phyloP scores from a whole-genome alignment of 2,888 invertebrate genomes.

The Chymomyza amoena region DNA sequence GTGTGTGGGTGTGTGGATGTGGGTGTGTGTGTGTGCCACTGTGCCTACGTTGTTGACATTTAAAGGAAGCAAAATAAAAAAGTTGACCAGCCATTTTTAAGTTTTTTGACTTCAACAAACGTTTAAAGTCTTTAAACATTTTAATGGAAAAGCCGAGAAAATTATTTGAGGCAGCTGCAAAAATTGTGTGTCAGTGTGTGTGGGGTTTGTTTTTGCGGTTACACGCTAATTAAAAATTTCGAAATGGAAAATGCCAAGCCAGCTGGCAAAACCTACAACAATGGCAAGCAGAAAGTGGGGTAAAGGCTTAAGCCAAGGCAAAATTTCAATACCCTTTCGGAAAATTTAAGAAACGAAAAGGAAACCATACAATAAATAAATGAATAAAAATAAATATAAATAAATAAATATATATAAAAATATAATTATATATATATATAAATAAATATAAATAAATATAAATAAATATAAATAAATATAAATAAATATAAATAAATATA shows the following conservation, averaged over 20 bases:
- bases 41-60: not conserved
- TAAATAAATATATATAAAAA: too few species aligned
- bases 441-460: too few species aligned
- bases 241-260: conserved; percentile 14
- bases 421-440: too few species aligned
- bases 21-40: not conserved
- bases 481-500: too few species aligned
- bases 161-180: not conserved
- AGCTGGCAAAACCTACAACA: not conserved
- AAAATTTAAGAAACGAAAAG: not conserved
- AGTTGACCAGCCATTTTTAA: not conserved
- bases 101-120: not conserved
- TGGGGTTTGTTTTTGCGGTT: not conserved
- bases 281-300: not conserved
- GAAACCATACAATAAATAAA: too few species aligned
- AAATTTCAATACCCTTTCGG: not conserved
- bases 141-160: not conserved
- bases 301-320: too few species aligned
- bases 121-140: not conserved
- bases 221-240: conserved; percentile 42
- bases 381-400: too few species aligned
- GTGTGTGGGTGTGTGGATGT: not conserved
- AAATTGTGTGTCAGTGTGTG: not conserved
- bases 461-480: too few species aligned
- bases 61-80: not conserved